phyloP scores from a whole-genome alignment of 2,113 vertebrate species.

The Stigmatopora nigra region DNA sequence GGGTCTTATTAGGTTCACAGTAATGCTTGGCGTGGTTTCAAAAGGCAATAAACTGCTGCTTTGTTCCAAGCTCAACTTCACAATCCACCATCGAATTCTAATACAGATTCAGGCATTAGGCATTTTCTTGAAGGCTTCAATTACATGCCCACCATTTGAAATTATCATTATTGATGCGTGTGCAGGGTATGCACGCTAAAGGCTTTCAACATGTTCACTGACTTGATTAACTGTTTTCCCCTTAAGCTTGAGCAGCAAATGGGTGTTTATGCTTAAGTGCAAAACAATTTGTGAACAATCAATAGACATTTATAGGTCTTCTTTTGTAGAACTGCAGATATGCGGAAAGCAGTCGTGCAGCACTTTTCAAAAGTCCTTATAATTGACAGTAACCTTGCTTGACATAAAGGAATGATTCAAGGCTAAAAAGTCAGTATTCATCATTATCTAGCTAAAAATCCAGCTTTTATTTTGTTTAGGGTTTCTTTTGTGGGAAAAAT shows the following conservation, averaged over 20 bases:
- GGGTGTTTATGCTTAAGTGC: constrained; percentile 19
- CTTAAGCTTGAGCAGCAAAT: constrained; percentile 2
- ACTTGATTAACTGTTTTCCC: constrained; percentile 5
- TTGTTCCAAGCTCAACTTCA: constrained; percentile 15
- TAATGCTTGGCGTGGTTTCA: constrained; percentile 5
- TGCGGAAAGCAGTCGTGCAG: background rate
- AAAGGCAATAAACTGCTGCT: constrained; percentile 7
- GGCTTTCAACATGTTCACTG: constrained; percentile 19
- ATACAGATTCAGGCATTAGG: constrained; percentile 13
- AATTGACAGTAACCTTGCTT: background rate
- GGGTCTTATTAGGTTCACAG: constrained; percentile 4
- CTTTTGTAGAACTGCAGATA: background rate
- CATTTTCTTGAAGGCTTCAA: constrained; percentile 13
- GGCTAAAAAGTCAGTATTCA: background rate
- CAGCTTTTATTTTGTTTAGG: background rate
- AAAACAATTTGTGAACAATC: constrained; percentile 31
- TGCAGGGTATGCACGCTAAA: constrained; percentile 6
- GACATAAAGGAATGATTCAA: background rate
- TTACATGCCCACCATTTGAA: background rate
- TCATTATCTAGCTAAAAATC: background rate
- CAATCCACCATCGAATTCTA: constrained; percentile 1
- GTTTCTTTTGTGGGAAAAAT: no score
- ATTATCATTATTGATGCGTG: constrained; percentile 4
- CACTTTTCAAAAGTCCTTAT: background rate
- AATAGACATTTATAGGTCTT: constrained; percentile 24